Evolutionary conservation across 92 coral and sea anemone species (phyloP).

Genomic region (Epizoanthus rinbou): DNA sequence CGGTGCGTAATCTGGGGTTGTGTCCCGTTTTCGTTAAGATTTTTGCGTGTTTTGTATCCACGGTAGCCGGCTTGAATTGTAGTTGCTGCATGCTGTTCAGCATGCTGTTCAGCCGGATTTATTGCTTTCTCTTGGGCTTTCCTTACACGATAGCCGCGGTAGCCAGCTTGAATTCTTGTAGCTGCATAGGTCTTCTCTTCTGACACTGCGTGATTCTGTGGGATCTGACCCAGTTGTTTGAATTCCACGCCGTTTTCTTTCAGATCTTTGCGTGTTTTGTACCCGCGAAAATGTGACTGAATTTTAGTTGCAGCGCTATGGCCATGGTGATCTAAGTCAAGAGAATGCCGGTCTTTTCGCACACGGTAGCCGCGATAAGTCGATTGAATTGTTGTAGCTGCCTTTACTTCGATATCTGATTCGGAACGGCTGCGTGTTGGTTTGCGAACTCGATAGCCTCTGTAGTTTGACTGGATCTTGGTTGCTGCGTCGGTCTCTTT

Average conservation of each 20-base stretch:
- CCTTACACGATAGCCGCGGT: conserved; percentile 71
- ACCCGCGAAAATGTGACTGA: conserved; percentile 58
- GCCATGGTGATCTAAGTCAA: neutral
- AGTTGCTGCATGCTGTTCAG: conserved; percentile 64
- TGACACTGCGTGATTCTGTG: neutral
- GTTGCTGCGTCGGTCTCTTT: conserved; percentile 62
- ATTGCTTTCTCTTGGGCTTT: conserved; percentile 4
- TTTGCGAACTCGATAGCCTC: conserved; percentile 48
- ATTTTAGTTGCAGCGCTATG: conserved; percentile 47
- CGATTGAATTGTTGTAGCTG: conserved; percentile 82
- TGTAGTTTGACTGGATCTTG: conserved; percentile 66
- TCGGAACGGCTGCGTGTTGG: conserved; percentile 24
- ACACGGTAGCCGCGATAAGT: conserved; percentile 71
- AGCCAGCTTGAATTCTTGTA: conserved; percentile 67
- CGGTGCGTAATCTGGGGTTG: neutral
- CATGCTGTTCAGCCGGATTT: conserved; percentile 15
- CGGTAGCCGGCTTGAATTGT: conserved; percentile 70
- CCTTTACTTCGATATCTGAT: conserved; percentile 44
- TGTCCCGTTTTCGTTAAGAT: neutral
- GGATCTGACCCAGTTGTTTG: neutral
- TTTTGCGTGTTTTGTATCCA: conserved; percentile 57
- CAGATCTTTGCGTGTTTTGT: conserved; percentile 53
- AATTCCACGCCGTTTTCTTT: conserved; percentile 2
- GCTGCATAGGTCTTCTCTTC: conserved; percentile 55
- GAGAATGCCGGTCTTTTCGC: conserved; percentile 30